Evolutionary conservation across 2,888 invertebrate genomes (phyloP), one percentile per base, ranked within the genome.

Genomic region (Dione vanillae): DNA sequence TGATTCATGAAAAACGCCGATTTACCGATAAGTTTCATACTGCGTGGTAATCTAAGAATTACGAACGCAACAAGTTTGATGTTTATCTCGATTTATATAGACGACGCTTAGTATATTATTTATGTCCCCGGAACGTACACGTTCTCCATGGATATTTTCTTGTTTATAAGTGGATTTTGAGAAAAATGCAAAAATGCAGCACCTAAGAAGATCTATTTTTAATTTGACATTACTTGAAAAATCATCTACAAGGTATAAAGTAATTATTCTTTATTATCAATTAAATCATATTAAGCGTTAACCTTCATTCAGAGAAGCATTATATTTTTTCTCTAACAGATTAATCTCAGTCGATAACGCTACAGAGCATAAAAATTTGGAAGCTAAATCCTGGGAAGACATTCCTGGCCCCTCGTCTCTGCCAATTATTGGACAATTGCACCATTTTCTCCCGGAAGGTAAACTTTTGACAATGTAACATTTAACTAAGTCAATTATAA

Each of bases 331-430:
- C 27, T 6, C 16, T 2, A 56, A 61, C 71, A 82, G 80, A 69
- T 74, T 72, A 27, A 59, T 75, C 56, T 56, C 78, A 45, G 68
- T 70, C 10, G 75, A 74, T 41, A 64, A 64, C n/a, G 52, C 77
- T 8, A 70, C 61, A 43, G 73, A 70, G 16, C 64, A 70, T 11
- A 68, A 71, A 27, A 67, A 65, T n/a, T 9, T 77, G 2, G 87
- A 83, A 64, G 76, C 89, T 62, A 56, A 40, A 2, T 16, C 37
- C 11, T 91, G 84, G 84, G 79, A 80, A 49, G 89, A 93, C 0
- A 91, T 94, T 1, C 94, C 94, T 0, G 94, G 94, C 3, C 94
- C 94, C 0, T 80, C 85, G 6, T 77, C 87, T 0, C 67, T 90
- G 16, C 92, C 93, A 0, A 49, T 94, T 7, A 78, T 94, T 52